Percentiles rank a stretch among this genome's conserved stretches.
Conservation (phyloP, 2,888 invertebrate genomes). For the Clusia tigrina region DNA sequence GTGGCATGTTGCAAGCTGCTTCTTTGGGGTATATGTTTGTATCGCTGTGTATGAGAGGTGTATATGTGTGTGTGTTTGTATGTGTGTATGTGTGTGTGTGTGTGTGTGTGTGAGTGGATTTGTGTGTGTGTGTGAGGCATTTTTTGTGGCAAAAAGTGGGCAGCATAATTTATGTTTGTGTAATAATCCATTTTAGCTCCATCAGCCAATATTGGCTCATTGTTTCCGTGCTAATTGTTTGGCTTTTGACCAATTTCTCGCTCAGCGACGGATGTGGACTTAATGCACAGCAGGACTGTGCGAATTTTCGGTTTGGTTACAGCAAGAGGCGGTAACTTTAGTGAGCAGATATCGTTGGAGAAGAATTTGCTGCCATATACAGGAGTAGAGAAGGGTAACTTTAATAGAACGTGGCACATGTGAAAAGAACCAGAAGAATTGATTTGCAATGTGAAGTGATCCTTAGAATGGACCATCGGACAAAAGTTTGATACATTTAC, state of each 20-base stretch:
- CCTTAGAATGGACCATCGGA: too few relatives aligned
- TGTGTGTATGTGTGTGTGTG: background rate
- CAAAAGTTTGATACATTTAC: too few relatives aligned
- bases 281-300: constrained; percentile 23
- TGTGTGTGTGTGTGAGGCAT: background rate
- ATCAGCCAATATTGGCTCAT: constrained; percentile 63
- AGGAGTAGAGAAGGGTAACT: too few relatives aligned
- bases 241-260: constrained; percentile 56
- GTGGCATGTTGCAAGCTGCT: constrained; percentile 5
- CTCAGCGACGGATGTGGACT: constrained; percentile 20
- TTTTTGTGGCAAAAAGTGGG: constrained; percentile 14
- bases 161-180: constrained; percentile 59
- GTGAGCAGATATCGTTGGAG: too few relatives aligned
- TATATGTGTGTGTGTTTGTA: background rate
- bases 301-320: too few relatives aligned
- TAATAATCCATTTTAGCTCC: constrained; percentile 64
- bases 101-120: background rate
- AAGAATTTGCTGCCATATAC: too few relatives aligned
- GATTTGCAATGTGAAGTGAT: too few relatives aligned
- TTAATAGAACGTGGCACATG: too few relatives aligned
- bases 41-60: background rate
- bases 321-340: too few relatives aligned
- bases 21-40: background rate
- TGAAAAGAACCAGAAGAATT: too few relatives aligned
- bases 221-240: constrained; percentile 65